phyloP scores from a whole-genome alignment of 1,140 invertebrate species.

The Amyelois transitella region DNA sequence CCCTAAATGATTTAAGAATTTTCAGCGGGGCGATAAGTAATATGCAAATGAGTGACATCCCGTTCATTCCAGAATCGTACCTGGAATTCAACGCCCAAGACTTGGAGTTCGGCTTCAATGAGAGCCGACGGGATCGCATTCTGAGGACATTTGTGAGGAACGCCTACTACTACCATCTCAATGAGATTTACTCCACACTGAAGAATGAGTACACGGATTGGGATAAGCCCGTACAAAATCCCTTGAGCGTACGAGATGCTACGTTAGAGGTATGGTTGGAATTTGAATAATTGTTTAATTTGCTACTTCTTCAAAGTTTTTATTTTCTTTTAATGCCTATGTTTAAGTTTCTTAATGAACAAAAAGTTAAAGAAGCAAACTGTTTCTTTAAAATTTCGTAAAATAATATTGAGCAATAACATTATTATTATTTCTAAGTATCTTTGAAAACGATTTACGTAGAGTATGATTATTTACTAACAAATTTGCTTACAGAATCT shows the following conservation, averaged over 20 bases:
- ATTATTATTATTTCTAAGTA: too few relatives aligned
- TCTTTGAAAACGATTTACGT: too few relatives aligned
- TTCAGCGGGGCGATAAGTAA: not conserved
- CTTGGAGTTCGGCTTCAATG: conserved; percentile 89
- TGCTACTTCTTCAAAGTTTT: too few relatives aligned
- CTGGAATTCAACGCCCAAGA: conserved; percentile 84
- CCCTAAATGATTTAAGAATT: not conserved
- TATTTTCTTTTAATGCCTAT: too few relatives aligned
- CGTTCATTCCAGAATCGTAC: conserved; percentile 79
- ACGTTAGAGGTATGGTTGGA: conserved; percentile 76
- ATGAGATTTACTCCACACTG: conserved; percentile 92
- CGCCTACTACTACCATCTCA: conserved; percentile 90
- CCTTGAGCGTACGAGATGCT: conserved; percentile 83
- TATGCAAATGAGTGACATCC: conserved; percentile 59
- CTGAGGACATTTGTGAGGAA: conserved; percentile 91
- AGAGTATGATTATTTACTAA: too few relatives aligned
- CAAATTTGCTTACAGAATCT: too few relatives aligned
- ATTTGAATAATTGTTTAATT: not conserved
- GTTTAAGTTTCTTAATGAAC: too few relatives aligned
- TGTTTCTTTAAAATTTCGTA: too few relatives aligned
- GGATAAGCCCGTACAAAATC: conserved; percentile 86
- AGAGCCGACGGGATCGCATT: conserved; percentile 87
- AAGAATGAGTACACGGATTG: conserved; percentile 96
- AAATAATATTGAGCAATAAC: too few relatives aligned
- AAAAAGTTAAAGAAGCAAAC: too few relatives aligned